A percentile compares a stretch with the other conserved stretches of the same genome.
Evolutionary conservation across 2,888 invertebrate species (phyloP).

Genomic region (Nematopogon swammerdamellus): DNA sequence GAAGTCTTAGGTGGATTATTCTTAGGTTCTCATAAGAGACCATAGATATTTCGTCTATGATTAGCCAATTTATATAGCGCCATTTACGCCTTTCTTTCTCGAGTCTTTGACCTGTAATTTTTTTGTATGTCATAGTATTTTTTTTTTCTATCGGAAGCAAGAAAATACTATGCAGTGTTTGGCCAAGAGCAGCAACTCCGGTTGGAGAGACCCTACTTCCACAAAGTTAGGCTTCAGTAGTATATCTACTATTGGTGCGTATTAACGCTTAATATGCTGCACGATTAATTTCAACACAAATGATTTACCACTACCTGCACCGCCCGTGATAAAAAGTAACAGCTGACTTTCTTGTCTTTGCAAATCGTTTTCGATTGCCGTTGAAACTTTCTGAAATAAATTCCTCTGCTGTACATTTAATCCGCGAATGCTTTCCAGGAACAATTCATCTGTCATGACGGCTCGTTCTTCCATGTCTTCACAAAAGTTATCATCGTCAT

Average conservation of each 20-base stretch:
- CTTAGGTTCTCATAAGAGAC: conserved; percentile 3
- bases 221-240: conserved; percentile 8
- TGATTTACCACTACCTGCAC: too few species aligned
- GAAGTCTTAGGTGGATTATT: conserved; percentile 2
- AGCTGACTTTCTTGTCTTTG: too few species aligned
- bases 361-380: neutral
- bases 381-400: neutral
- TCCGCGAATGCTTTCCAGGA: neutral
- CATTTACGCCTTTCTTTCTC: too few species aligned
- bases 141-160: conserved; percentile 7
- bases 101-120: too few species aligned
- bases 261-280: neutral
- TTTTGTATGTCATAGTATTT: too few species aligned
- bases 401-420: neutral
- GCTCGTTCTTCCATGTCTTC: conserved; percentile 1
- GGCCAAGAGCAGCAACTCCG: too few species aligned
- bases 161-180: conserved; percentile 3
- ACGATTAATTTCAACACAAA: neutral
- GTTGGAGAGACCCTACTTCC: conserved; percentile 9
- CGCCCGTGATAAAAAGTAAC: too few species aligned
- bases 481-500: conserved; percentile 3
- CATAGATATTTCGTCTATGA: too few species aligned
- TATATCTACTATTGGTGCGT: conserved; percentile 1
- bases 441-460: conserved; percentile 9
- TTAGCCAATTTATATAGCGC: too few species aligned